Percentiles rank a stretch among this genome's conserved stretches.
phyloP scores from a whole-genome alignment of 2,797 vertebrate genomes.

The Macrochelys suwanniensis region DNA sequence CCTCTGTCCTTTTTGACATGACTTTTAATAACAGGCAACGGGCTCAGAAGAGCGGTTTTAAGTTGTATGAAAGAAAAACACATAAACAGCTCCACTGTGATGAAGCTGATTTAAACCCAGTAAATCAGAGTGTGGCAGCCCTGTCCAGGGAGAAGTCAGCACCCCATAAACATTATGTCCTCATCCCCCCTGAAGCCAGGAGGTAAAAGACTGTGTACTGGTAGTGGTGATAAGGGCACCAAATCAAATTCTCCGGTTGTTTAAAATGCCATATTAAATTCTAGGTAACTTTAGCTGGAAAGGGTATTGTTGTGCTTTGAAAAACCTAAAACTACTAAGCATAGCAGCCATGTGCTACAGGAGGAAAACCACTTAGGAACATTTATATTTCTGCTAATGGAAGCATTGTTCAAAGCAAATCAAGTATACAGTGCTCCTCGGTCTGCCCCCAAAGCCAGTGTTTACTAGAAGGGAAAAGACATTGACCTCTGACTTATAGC shows the following conservation, averaged over 20 bases:
- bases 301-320: constrained; percentile 27
- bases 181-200: neutral
- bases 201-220: neutral
- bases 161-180: neutral
- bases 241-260: constrained; percentile 14
- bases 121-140: neutral
- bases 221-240: neutral
- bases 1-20: accelerated
- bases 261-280: constrained; percentile 49
- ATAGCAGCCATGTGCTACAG: constrained; percentile 13
- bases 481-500: constrained; percentile 38
- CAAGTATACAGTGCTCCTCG: neutral
- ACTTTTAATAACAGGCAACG: neutral
- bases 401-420: constrained; percentile 71
- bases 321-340: constrained; percentile 54
- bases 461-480: constrained; percentile 54
- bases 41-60: neutral
- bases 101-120: neutral
- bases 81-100: neutral
- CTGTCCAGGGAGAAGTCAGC: neutral
- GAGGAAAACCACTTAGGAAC: constrained; percentile 54
- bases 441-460: constrained; percentile 38
- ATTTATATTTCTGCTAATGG: constrained; percentile 65
- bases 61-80: neutral
- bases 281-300: constrained; percentile 54